These are phyloP conservation scores for Ficedula albicollis DNA, from an alignment of 2,797 vertebrate species.

Conservation along the genomic window DNA sequence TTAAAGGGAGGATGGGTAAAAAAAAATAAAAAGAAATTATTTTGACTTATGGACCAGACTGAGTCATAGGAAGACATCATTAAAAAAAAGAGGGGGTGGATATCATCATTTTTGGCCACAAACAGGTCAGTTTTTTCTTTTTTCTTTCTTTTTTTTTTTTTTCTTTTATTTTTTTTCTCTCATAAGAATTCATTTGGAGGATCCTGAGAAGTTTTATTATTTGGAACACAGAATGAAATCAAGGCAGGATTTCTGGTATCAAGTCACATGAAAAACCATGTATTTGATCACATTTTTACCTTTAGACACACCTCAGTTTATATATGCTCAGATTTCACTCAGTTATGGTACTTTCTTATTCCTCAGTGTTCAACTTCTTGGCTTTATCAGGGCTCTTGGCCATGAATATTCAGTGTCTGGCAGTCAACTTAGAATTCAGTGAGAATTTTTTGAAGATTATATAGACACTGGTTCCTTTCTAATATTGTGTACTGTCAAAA, in stretches of 20 bases:
- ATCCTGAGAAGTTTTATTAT: neutral
- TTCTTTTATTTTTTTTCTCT: neutral
- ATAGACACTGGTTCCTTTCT: neutral
- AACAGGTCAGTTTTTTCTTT: too few relatives aligned
- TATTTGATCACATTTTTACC: neutral
- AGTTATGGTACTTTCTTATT: neutral
- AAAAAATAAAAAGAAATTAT: conserved; percentile 25
- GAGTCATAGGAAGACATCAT: conserved; percentile 58
- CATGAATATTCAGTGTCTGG: neutral
- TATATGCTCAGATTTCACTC: neutral
- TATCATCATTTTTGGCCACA: conserved; percentile 63
- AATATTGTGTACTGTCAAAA: neutral
- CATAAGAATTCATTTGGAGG: neutral
- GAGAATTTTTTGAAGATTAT: neutral
- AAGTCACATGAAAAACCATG: neutral
- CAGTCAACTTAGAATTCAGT: neutral
- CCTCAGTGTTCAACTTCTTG: neutral
- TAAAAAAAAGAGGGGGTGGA: conserved; percentile 53
- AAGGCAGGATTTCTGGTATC: neutral
- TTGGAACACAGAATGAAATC: neutral
- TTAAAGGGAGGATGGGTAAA: conserved; percentile 12
- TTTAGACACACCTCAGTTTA: neutral
- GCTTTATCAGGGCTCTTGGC: neutral
- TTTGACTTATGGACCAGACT: conserved; percentile 63
- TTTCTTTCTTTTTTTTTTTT: too few relatives aligned